Percentiles rank a stretch among this genome's conserved stretches.
phyloP scores from a whole-genome alignment of 1,140 invertebrate genomes.

The Aphidius gifuensis region DNA sequence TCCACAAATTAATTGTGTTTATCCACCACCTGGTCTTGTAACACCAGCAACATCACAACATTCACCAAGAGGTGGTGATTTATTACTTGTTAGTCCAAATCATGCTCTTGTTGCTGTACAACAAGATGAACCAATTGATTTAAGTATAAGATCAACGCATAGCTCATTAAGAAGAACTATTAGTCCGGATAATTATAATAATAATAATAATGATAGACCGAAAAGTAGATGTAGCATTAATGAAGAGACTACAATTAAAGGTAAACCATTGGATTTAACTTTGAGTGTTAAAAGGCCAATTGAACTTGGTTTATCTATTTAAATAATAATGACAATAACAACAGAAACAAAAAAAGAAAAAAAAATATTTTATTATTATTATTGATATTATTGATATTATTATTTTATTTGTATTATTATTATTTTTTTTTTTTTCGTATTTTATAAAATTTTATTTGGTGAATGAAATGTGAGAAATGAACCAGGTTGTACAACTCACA shows the following conservation, averaged over 20 bases:
- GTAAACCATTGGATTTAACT: constrained; percentile 46
- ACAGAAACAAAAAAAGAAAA: constrained; percentile 1
- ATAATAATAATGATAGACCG: background rate
- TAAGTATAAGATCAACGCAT: constrained; percentile 51
- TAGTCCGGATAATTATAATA: constrained; percentile 9
- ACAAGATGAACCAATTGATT: constrained; percentile 72
- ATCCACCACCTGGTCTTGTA: constrained; percentile 50
- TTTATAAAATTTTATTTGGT: constrained; percentile 6
- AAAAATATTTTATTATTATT: background rate
- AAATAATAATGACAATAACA: constrained; percentile 13
- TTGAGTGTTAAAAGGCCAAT: constrained; percentile 44
- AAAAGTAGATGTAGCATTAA: constrained; percentile 20
- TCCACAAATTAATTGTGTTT: constrained; percentile 45
- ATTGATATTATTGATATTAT: background rate
- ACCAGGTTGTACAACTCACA: constrained; percentile 9
- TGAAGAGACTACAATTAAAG: constrained; percentile 38
- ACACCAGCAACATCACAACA: constrained; percentile 53
- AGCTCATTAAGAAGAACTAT: constrained; percentile 28
- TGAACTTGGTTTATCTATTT: constrained; percentile 16
- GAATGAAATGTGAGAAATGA: constrained; percentile 9
- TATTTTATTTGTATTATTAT: constrained; percentile 11
- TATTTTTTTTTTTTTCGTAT: constrained; percentile 4
- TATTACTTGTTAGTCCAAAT: constrained; percentile 60
- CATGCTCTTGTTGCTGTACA: constrained; percentile 61
- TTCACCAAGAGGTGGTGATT: constrained; percentile 60